Conservation (phyloP, 2,888 invertebrate genomes). For the Xestoiulus laeticollis region DNA sequence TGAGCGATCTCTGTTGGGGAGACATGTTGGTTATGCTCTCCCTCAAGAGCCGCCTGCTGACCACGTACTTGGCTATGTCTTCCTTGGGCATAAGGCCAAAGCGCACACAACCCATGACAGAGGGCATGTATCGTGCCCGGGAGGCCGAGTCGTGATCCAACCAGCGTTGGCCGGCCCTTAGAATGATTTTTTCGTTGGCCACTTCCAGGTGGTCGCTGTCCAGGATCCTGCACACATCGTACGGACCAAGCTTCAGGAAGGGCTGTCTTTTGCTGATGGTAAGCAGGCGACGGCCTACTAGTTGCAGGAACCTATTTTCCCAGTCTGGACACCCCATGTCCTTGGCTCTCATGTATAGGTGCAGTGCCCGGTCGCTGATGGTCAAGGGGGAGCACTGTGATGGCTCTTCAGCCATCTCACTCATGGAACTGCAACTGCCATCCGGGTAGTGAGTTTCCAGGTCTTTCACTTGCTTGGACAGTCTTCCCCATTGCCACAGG, state of each 20-base stretch:
- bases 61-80: not conserved
- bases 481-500: not conserved
- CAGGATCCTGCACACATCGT: not conserved
- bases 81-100: conserved; percentile 31
- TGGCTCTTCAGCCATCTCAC: not conserved
- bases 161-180: not conserved
- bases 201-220: conserved; percentile 14
- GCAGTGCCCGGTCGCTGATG: conserved; percentile 21
- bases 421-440: not conserved
- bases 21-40: not conserved
- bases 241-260: not conserved
- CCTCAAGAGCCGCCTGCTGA: not conserved
- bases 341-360: not conserved
- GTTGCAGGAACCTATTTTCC: not conserved
- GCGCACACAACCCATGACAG: conserved; percentile 1
- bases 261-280: not conserved
- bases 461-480: not conserved
- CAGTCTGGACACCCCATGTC: not conserved
- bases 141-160: not conserved
- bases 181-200: not conserved
- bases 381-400: not conserved
- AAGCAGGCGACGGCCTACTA: not conserved
- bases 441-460: not conserved
- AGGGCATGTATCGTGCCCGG: not conserved
- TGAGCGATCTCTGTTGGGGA: not conserved